Evolutionary conservation across 2,113 vertebrate genomes (phyloP), one percentile per base, ranked within the genome.

Genomic region (Rhineura floridana): DNA sequence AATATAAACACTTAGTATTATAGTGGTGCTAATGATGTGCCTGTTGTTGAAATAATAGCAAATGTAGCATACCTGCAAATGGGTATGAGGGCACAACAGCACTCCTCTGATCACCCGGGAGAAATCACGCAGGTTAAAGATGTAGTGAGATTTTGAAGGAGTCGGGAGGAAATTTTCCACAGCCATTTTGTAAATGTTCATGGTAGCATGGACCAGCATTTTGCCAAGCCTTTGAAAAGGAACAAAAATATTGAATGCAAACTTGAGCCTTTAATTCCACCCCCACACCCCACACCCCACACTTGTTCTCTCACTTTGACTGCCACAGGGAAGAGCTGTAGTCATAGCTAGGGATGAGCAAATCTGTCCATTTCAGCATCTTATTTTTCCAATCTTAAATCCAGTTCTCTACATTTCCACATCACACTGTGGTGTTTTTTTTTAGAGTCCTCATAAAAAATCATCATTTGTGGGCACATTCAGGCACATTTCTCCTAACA

Each of bases 121-220:
- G 93, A 99, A 99, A 93, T 99, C 98, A 30, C 98, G 93, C 19
- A 99, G 96, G 91, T 99, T 99, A 91, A 99, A 99, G 91, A 99
- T 96, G 46, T 99, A 99, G 93, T 99, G 98, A 52, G 98, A 99
- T 96, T 99, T 99, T 1, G 98, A 98, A 83, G 98, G 98, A 30
- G 98, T 99, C 78, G 98, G 98, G 55, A 99, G 96, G 94, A 99
- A 99, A 84, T 95, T 98, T 69, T 96, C 95, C 62, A 98, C 97
- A 0, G 98, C 94, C 82, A 97, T 94, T 93, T 97, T 98, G 88
- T 98, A 99, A 87, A 99, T 97, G 4, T 89, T 93, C 93, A 97
- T 98, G 1, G 98, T 99, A 0, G 98, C 98, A 63, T 99, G 98
- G 39, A 99, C 97, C 97, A 98, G 92, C 87, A 97, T 95, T 93